Evolutionary conservation across 2,888 invertebrate species (phyloP).

Genomic region (Athalia rosae): DNA sequence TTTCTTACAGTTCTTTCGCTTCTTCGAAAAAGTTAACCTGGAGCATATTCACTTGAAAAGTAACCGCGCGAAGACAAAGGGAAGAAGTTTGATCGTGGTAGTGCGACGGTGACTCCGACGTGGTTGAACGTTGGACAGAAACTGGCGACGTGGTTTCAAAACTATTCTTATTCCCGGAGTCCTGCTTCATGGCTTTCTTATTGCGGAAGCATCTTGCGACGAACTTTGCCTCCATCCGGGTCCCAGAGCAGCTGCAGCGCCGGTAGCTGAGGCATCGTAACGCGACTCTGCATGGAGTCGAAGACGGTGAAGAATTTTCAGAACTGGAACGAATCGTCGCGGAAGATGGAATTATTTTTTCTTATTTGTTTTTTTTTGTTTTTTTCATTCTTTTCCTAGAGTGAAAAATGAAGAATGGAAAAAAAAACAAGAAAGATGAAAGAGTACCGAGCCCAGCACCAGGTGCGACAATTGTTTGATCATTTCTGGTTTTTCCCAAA

Average conservation of each 20-base stretch:
- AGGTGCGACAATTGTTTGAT: too few species aligned
- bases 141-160: conserved; percentile 51
- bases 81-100: conserved; percentile 36
- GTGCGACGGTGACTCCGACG: conserved; percentile 23
- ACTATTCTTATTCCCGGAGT: conserved; percentile 51
- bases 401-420: too few species aligned
- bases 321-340: conserved; percentile 13
- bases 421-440: too few species aligned
- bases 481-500: too few species aligned
- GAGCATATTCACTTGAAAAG: conserved; percentile 55
- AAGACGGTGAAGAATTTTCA: neutral
- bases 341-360: conserved; percentile 6
- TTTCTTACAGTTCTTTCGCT: neutral
- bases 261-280: conserved; percentile 8
- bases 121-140: conserved; percentile 24
- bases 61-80: conserved; percentile 48
- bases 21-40: conserved; percentile 48
- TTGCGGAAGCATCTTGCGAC: conserved; percentile 60
- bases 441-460: too few species aligned
- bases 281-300: neutral
- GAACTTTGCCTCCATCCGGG: conserved; percentile 49
- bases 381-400: neutral
- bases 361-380: neutral
- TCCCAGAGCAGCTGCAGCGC: conserved; percentile 53
- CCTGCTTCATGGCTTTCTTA: conserved; percentile 51